Conservation (phyloP, 2,113 vertebrate species). For the Tupaia tana region DNA sequence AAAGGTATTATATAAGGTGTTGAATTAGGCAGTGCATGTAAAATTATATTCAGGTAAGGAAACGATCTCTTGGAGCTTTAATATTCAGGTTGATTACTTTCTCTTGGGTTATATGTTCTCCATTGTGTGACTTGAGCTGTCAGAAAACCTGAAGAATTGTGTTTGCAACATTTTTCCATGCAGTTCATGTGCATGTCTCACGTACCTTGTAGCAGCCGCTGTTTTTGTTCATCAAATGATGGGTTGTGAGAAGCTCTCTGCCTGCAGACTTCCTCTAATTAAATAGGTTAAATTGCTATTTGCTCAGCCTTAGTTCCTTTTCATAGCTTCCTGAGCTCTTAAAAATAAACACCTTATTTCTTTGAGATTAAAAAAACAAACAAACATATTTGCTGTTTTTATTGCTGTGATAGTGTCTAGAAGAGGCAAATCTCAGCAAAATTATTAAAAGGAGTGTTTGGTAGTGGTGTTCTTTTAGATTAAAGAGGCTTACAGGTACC, state of each 20-base stretch:
- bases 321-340: constrained; percentile 16
- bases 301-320: constrained; percentile 37
- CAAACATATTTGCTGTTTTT: not conserved
- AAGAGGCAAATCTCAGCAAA: not conserved
- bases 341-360: constrained; percentile 39
- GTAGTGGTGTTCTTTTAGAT: not conserved
- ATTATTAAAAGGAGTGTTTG: not conserved
- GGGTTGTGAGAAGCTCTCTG: not conserved
- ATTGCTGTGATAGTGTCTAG: not conserved
- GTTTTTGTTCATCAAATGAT: not conserved
- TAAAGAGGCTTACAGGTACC: not conserved
- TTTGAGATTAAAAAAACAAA: not conserved
- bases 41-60: not conserved
- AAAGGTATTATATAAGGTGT: not conserved
- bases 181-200: fast-evolving
- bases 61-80: not conserved
- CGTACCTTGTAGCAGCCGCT: fast-evolving
- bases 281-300: constrained; percentile 23
- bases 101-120: not conserved
- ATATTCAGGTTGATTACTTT: not conserved
- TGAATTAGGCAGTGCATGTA: not conserved
- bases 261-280: not conserved
- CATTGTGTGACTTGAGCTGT: not conserved
- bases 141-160: not conserved
- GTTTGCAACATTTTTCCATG: not conserved